Evolutionary conservation across 1,140 invertebrate species (phyloP).

Genomic region (Dryas iulia): DNA sequence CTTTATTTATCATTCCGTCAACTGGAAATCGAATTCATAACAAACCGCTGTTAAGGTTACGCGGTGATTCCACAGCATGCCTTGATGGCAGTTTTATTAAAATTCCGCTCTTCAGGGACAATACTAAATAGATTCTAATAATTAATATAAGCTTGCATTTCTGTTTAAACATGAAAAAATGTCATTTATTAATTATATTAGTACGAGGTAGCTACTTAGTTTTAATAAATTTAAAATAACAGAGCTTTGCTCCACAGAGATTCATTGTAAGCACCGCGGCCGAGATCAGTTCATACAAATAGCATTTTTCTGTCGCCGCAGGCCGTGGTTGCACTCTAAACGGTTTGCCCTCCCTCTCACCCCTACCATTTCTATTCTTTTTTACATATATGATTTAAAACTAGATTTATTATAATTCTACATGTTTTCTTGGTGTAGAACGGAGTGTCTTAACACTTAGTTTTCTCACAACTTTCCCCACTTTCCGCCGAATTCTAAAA

Average conservation of each 20-base stretch:
- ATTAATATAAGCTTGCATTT: not conserved
- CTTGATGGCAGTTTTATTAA: too few relatives aligned
- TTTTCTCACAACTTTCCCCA: too few relatives aligned
- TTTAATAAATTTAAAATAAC: slow-evolving; percentile 1
- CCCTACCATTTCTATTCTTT: slow-evolving; percentile 12
- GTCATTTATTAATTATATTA: not conserved
- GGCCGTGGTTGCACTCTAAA: slow-evolving; percentile 46
- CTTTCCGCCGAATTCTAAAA: too few relatives aligned
- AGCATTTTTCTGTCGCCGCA: slow-evolving; percentile 47
- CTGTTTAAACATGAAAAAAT: not conserved
- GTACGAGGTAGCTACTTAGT: not conserved
- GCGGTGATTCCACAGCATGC: too few relatives aligned
- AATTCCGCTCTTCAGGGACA: not conserved
- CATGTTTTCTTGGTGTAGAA: too few relatives aligned
- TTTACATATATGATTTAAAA: not conserved
- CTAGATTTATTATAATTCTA: too few relatives aligned
- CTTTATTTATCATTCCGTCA: too few relatives aligned
- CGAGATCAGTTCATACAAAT: slow-evolving; percentile 24
- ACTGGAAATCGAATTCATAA: too few relatives aligned
- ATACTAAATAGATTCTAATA: not conserved
- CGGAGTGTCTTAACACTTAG: too few relatives aligned
- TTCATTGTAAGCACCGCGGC: not conserved
- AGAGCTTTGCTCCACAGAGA: not conserved
- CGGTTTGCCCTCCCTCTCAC: slow-evolving; percentile 35
- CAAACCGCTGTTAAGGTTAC: too few relatives aligned